These are phyloP conservation scores for Sinodicranocentrus sp. DNA, from an alignment of 2,888 invertebrate species.

Conservation along the genomic window DNA sequence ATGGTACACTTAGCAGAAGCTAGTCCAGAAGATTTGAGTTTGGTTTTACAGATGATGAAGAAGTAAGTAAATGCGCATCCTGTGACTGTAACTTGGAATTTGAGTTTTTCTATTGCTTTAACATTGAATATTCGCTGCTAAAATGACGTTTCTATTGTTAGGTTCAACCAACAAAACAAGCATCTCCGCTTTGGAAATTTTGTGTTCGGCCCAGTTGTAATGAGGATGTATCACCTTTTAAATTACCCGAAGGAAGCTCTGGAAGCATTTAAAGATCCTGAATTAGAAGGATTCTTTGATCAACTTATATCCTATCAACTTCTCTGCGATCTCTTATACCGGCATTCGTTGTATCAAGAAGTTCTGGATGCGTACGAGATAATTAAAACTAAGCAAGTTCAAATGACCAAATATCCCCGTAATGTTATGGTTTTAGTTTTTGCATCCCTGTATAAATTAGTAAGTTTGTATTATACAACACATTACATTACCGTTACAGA, in stretches of 20 bases:
- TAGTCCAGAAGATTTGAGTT: slow-evolving; percentile 82
- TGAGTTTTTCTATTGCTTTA: too few relatives aligned
- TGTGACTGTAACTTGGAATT: slow-evolving; percentile 29
- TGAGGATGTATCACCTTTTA: slow-evolving; percentile 87
- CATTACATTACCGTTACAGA: too few relatives aligned
- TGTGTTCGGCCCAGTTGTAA: slow-evolving; percentile 89
- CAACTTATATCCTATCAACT: slow-evolving; percentile 85
- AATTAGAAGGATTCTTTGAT: slow-evolving; percentile 85
- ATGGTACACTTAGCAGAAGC: slow-evolving; percentile 86
- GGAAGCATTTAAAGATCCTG: slow-evolving; percentile 83
- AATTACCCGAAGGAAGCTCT: slow-evolving; percentile 85
- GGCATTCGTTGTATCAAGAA: slow-evolving; percentile 84
- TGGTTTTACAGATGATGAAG: slow-evolving; percentile 85
- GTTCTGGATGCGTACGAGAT: slow-evolving; percentile 83
- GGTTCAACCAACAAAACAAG: slow-evolving; percentile 85
- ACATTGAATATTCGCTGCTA: too few relatives aligned
- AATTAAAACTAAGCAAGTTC: slow-evolving; percentile 82
- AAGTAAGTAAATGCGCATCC: slow-evolving; percentile 80
- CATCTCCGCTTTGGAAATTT: slow-evolving; percentile 88
- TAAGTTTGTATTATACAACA: slow-evolving; percentile 79
- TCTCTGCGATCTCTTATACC: slow-evolving; percentile 85
- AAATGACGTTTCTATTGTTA: slow-evolving; percentile 80
- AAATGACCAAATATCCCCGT: slow-evolving; percentile 84
- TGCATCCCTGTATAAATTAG: slow-evolving; percentile 88
- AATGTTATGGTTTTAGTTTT: slow-evolving; percentile 84